Conservation (phyloP, 2,113 vertebrate genomes). For the Platanista minor region DNA sequence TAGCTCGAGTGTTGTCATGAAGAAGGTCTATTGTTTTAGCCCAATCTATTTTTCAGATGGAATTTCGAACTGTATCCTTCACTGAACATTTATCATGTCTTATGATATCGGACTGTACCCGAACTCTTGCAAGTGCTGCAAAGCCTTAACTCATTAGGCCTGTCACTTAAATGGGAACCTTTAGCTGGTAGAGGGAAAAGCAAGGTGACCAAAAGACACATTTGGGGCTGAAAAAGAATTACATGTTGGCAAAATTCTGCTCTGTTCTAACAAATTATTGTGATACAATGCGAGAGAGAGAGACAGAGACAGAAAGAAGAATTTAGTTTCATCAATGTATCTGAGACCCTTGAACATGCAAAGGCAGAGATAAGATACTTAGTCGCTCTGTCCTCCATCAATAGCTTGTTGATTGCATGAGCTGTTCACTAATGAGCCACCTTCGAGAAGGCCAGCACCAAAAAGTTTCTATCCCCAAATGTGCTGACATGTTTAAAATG, state of each 20-base stretch:
- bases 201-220: neutral
- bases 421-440: slow-evolving; percentile 79
- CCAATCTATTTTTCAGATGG: neutral
- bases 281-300: neutral
- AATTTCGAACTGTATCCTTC: neutral
- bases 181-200: neutral
- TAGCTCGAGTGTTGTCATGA: slow-evolving; percentile 15
- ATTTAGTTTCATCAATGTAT: slow-evolving; percentile 73
- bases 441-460: slow-evolving; percentile 63
- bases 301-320: neutral
- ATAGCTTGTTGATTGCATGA: slow-evolving; percentile 76
- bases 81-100: slow-evolving; percentile 32
- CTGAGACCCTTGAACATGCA: slow-evolving; percentile 64
- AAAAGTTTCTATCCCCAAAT: slow-evolving; percentile 71
- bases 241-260: neutral
- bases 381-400: slow-evolving; percentile 43
- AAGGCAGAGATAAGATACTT: slow-evolving; percentile 71
- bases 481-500: slow-evolving; percentile 72
- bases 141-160: neutral
- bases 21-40: slow-evolving; percentile 21
- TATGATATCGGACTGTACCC: neutral
- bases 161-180: slow-evolving; percentile 32
- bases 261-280: slow-evolving; percentile 27
- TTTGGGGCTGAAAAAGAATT: neutral
- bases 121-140: neutral